Conservation (phyloP, 1,140 invertebrate species). For the Bactericera cockerelli region DNA sequence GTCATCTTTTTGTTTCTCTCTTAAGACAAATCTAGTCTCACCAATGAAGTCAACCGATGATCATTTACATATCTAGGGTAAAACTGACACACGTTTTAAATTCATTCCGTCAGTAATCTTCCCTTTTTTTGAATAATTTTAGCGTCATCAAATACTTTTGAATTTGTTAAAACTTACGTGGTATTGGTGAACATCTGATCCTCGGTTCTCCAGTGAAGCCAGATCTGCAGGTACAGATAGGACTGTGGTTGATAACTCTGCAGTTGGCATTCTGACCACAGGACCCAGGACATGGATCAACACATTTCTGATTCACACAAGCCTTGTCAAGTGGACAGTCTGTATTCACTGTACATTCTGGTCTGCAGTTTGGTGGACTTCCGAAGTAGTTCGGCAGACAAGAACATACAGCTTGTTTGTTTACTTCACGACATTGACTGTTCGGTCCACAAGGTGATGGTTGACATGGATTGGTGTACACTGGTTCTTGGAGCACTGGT, state of each 20-base stretch:
- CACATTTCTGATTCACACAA: constrained; percentile 52
- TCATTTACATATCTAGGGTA: too few species aligned
- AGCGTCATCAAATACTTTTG: too few species aligned
- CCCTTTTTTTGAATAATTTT: too few species aligned
- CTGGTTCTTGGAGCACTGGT: constrained; percentile 27
- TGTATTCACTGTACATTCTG: constrained; percentile 56
- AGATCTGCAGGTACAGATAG: constrained; percentile 48
- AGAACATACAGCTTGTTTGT: constrained; percentile 51
- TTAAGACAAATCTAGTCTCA: too few species aligned
- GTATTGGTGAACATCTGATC: constrained; percentile 39
- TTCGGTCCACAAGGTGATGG: constrained; percentile 63
- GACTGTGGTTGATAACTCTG: constrained; percentile 45
- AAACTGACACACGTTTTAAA: too few species aligned
- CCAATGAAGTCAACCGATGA: too few species aligned
- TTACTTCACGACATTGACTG: constrained; percentile 50
- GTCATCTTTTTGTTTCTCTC: too few species aligned
- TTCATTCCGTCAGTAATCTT: too few species aligned
- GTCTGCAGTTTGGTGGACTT: constrained; percentile 51
- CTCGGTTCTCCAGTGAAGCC: constrained; percentile 54
- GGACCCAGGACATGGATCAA: constrained; percentile 54
- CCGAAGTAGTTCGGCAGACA: constrained; percentile 52
- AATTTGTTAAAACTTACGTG: constrained; percentile 33
- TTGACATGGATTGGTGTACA: constrained; percentile 36
- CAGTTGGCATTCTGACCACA: constrained; percentile 54
- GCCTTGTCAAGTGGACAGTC: constrained; percentile 56